Evolutionary conservation across 2,888 invertebrate genomes (phyloP).

Genomic region (Acanthopleura granulata): DNA sequence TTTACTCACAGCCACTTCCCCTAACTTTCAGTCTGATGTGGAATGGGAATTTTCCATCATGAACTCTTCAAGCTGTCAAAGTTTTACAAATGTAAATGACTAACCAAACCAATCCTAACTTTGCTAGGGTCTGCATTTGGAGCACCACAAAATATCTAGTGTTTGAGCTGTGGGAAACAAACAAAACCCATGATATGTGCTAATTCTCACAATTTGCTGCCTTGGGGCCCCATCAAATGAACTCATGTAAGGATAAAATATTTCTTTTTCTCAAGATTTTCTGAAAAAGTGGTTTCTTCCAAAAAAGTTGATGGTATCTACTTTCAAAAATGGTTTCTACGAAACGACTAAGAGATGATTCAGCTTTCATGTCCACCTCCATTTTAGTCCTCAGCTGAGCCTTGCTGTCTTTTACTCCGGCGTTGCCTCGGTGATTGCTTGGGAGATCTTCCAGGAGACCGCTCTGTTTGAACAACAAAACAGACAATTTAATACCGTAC

Average conservation of each 20-base stretch:
- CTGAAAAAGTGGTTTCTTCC: neutral
- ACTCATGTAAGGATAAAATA: neutral
- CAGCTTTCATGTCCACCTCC: neutral
- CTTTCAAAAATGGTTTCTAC: neutral
- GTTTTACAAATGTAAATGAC: no score
- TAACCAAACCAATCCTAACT: no score
- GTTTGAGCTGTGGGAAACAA: no score
- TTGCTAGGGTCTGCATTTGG: no score
- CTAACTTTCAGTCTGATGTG: no score
- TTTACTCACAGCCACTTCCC: no score
- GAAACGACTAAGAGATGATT: neutral
- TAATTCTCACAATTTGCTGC: neutral
- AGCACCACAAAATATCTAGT: no score
- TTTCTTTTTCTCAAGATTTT: neutral
- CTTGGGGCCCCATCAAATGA: slow-evolving; percentile 20
- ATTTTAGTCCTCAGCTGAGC: slow-evolving; percentile 47
- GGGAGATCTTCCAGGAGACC: slow-evolving; percentile 65
- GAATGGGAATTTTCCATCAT: no score
- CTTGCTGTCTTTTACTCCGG: slow-evolving; percentile 57
- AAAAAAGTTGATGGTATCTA: neutral
- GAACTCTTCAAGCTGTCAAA: no score
- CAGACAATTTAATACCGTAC: neutral
- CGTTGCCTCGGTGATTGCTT: slow-evolving; percentile 61
- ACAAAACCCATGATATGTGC: no score
- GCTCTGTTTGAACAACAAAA: slow-evolving; percentile 47